phyloP scores from a whole-genome alignment of 2,888 invertebrate species.

The Cremastinae sp. region DNA sequence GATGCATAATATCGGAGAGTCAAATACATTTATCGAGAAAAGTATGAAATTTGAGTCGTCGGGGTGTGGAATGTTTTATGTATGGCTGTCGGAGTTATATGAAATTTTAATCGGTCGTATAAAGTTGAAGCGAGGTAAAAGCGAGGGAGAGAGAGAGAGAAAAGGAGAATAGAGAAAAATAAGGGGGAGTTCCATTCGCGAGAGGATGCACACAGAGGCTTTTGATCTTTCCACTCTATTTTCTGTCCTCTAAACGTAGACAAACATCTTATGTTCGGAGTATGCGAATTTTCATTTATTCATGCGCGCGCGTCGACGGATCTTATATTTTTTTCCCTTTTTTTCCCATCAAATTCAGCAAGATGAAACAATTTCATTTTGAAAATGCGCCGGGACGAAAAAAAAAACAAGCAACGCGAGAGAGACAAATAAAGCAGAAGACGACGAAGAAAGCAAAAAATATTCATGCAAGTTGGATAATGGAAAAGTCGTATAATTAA shows the following conservation, averaged over 20 bases:
- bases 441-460: constrained; percentile 26
- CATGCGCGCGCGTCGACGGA: too few relatives aligned
- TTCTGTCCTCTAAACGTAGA: constrained; percentile 37
- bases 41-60: constrained; percentile 8
- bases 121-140: constrained; percentile 25
- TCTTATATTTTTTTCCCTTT: too few relatives aligned
- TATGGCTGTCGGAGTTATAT: too few relatives aligned
- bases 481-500: constrained; percentile 45
- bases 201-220: constrained; percentile 28
- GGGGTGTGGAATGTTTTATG: too few relatives aligned
- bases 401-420: too few relatives aligned
- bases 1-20: too few relatives aligned
- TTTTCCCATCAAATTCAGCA: neutral
- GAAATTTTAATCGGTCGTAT: constrained; percentile 38
- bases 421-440: too few relatives aligned
- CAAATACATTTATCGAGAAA: too few relatives aligned
- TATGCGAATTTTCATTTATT: constrained; percentile 16
- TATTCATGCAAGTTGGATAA: constrained; percentile 25
- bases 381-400: neutral
- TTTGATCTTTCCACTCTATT: constrained; percentile 56
- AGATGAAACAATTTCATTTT: neutral
- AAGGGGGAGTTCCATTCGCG: constrained; percentile 28
- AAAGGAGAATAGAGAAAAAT: constrained; percentile 22
- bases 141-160: constrained; percentile 1
- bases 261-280: constrained; percentile 24